Evolutionary conservation across 2,888 invertebrate species (phyloP).

Genomic region (Rotaria magnacalcarata): DNA sequence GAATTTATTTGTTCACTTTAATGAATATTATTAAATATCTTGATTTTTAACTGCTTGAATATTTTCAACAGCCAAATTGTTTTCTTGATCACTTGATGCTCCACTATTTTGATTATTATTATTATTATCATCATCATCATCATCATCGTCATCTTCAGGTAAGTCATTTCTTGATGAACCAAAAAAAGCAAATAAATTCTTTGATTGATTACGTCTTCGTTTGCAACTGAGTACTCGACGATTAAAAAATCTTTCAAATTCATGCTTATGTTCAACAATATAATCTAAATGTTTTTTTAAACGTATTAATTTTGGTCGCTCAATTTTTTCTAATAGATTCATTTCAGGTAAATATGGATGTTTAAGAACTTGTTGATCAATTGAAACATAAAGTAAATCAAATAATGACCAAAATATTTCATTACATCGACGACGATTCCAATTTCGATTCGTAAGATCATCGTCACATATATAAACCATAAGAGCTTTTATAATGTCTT

Average conservation of each 20-base stretch:
- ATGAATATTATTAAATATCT: too few species aligned
- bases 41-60: too few species aligned
- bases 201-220: neutral
- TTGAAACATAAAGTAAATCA: conserved; percentile 8
- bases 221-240: neutral
- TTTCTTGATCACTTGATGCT: too few species aligned
- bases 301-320: neutral
- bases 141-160: too few species aligned
- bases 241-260: conserved; percentile 20
- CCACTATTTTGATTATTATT: too few species aligned
- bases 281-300: conserved; percentile 16
- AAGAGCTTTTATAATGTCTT: conserved; percentile 2
- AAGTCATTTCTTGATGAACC: too few species aligned
- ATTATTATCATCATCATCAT: too few species aligned
- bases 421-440: conserved; percentile 6
- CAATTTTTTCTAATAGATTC: conserved; percentile 16
- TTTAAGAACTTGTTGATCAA: neutral
- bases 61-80: too few species aligned
- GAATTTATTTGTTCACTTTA: too few species aligned
- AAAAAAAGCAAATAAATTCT: neutral
- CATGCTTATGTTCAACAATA: neutral
- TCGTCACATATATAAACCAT: conserved; percentile 8
- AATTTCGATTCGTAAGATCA: neutral
- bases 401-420: conserved; percentile 18
- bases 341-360: conserved; percentile 1